Evolutionary conservation across 1,140 invertebrate genomes (phyloP), one percentile per base, ranked within the genome.

Genomic region (Galleria mellonella): DNA sequence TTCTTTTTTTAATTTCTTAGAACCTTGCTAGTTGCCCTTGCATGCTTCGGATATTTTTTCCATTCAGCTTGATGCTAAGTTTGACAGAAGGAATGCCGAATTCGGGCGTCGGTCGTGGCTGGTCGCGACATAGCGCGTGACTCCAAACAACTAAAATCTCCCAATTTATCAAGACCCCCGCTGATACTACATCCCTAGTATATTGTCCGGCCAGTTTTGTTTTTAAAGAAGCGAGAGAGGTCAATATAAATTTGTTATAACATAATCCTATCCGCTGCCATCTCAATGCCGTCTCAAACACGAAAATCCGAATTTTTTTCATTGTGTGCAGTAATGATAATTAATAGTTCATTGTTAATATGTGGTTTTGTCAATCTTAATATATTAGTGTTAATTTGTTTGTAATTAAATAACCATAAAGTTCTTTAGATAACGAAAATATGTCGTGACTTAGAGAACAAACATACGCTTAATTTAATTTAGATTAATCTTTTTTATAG

Each of bases 231-330:
- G 10, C 8, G 5, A 17, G 13, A 9, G 6, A 51, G 64, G 5
- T 55, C 64, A 23, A 3, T 1, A 7, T 40, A 42, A 32, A 30
- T 4, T 62, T 55, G 61, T 57, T 61, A 59, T 45, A 43, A 53
- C 48, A 56, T 69, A 72, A 77, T 78, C 62, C 73, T 63, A 67
- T 46, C 52, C 52, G 67, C 67, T 81, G 76, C 81, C 76, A 52
- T 78, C 69, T 83, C 78, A 83, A 83, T 83, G 78, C 76, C 74
- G 69, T 63, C 65, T 79, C 53, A 62, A 59, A 49, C 78, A 83
- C 78, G 76, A 81, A 61, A 53, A 78, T 72, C 71, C 64, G 47
- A 64, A 71, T 70, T 71, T 68, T 23, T 79, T 81, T 73, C 62
- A 33, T 50, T 44, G 42, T 61, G 58, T 70, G 50, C 65, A 59